phyloP scores from a whole-genome alignment of 2,888 invertebrate species.

The Andrena chrysosceles region DNA sequence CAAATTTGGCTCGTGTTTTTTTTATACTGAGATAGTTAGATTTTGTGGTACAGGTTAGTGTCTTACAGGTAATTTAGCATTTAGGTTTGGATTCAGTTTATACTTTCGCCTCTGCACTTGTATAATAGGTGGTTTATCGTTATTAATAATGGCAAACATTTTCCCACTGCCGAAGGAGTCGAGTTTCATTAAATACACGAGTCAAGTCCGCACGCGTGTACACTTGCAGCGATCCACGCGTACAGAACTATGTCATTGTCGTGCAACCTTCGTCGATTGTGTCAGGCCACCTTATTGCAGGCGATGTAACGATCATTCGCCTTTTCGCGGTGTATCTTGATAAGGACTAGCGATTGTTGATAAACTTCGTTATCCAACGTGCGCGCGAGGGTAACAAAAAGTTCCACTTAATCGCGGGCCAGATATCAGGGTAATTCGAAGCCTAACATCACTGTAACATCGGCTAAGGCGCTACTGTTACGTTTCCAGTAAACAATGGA shows the following conservation, averaged over 20 bases:
- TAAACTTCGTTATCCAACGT: background rate
- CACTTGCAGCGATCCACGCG: slow-evolving; percentile 33
- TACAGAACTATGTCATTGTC: slow-evolving; percentile 50
- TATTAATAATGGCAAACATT: background rate
- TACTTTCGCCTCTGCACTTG: too few relatives aligned
- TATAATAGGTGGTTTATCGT: too few relatives aligned
- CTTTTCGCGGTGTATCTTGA: background rate
- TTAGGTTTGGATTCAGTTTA: too few relatives aligned
- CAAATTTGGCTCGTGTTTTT: too few relatives aligned
- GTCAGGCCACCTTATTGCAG: slow-evolving; percentile 42
- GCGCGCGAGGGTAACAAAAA: background rate
- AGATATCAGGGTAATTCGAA: background rate
- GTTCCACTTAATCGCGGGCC: background rate
- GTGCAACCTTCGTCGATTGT: slow-evolving; percentile 46
- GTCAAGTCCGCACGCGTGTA: slow-evolving; percentile 9
- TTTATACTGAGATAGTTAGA: too few relatives aligned
- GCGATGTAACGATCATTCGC: slow-evolving; percentile 24
- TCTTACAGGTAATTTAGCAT: too few relatives aligned
- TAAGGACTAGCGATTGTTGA: slow-evolving; percentile 6
- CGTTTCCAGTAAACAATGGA: slow-evolving; percentile 18
- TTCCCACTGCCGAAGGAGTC: background rate
- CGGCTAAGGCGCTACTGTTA: background rate
- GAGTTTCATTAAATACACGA: slow-evolving; percentile 14
- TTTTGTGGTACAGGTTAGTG: too few relatives aligned
- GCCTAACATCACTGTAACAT: background rate